Evolutionary conservation across 2,888 invertebrate species (phyloP).

Genomic region (Tuberolachnus salignus): DNA sequence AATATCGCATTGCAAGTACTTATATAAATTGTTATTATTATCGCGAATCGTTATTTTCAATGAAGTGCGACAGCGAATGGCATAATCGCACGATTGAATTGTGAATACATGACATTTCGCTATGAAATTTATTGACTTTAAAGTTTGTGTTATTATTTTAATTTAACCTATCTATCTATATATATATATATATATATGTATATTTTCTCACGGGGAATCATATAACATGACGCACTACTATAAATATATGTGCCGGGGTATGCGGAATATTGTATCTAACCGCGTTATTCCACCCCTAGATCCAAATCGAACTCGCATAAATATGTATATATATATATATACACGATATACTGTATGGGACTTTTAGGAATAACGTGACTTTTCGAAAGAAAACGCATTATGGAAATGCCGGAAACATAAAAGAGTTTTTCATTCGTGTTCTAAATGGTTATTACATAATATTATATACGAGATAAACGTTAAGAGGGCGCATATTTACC

Average conservation of each 20-base stretch:
- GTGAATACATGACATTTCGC: neutral
- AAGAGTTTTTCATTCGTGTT: constrained; percentile 47
- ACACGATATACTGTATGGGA: too few relatives aligned
- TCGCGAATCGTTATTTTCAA: too few relatives aligned
- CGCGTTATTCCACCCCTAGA: constrained; percentile 44
- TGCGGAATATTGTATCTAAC: constrained; percentile 43
- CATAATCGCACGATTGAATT: too few relatives aligned
- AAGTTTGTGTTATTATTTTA: neutral
- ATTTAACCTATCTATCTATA: neutral
- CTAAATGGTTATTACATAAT: constrained; percentile 47
- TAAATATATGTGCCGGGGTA: neutral
- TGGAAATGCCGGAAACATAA: constrained; percentile 55
- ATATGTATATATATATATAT: too few relatives aligned
- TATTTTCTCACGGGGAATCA: constrained; percentile 43
- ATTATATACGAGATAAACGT: constrained; percentile 49
- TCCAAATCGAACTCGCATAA: constrained; percentile 41
- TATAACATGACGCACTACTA: neutral
- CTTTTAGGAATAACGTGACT: constrained; percentile 55
- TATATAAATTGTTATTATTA: too few relatives aligned
- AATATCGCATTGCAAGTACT: too few relatives aligned
- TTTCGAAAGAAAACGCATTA: constrained; percentile 56
- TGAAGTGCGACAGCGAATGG: too few relatives aligned
- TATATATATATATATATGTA: constrained; percentile 1
- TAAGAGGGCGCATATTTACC: constrained; percentile 48
- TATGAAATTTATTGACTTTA: constrained; percentile 38